Percentiles rank a stretch among this genome's conserved stretches.
Conservation (phyloP, 2,797 vertebrate genomes). For the Lycodopsis pacificus region DNA sequence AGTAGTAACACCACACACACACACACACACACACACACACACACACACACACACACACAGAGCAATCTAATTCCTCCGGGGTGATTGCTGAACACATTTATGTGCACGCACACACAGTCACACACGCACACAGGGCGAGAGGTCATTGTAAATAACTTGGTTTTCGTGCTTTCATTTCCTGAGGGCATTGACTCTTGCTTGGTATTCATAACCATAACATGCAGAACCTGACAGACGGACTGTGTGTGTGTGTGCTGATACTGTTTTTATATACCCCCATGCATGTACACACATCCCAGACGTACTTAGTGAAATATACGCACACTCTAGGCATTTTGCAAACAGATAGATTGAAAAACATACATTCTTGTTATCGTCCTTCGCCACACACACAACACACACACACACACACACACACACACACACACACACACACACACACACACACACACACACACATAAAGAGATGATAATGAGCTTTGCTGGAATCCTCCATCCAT, state of each 20-base stretch:
- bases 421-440: slow-evolving; percentile 35
- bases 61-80: slow-evolving; percentile 65
- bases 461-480: slow-evolving; percentile 64
- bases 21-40: slow-evolving; percentile 32
- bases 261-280: slow-evolving; percentile 56
- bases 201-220: slow-evolving; percentile 80
- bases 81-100: slow-evolving; percentile 67
- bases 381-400: slow-evolving; percentile 30
- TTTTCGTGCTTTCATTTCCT: slow-evolving; percentile 77
- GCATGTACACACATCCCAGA: slow-evolving; percentile 29
- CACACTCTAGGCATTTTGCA: slow-evolving; percentile 63
- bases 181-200: slow-evolving; percentile 68
- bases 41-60: slow-evolving; percentile 35
- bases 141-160: slow-evolving; percentile 79
- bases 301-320: slow-evolving; percentile 59
- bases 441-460: slow-evolving; percentile 4
- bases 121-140: slow-evolving; percentile 59
- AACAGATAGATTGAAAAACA: slow-evolving; percentile 63
- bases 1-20: slow-evolving; percentile 39
- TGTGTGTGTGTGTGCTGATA: slow-evolving; percentile 41
- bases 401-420: neutral
- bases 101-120: slow-evolving; percentile 21
- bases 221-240: slow-evolving; percentile 58
- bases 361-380: slow-evolving; percentile 54
- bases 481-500: slow-evolving; percentile 60